Evolutionary conservation across 1,140 invertebrate species (phyloP).

Genomic region (Cyphomyrmex costatus): DNA sequence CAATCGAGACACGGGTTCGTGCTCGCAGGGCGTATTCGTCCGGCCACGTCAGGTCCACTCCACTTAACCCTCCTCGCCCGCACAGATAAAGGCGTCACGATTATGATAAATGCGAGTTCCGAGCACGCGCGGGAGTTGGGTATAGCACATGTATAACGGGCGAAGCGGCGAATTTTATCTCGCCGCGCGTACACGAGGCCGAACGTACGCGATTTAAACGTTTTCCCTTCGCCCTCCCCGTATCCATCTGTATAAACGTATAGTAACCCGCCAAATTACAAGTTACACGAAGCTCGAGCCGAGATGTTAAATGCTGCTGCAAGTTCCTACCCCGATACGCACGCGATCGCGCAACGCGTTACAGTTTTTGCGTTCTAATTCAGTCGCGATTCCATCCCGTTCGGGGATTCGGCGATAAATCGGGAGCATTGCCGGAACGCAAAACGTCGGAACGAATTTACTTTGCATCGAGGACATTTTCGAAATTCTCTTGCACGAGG

Average conservation of each 20-base stretch:
- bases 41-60: constrained; percentile 51
- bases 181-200: background rate
- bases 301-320: constrained; percentile 48
- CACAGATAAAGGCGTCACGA: constrained; percentile 43
- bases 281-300: constrained; percentile 44
- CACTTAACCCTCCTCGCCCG: constrained; percentile 1
- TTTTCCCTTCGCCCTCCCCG: background rate
- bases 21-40: constrained; percentile 40
- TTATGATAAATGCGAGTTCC: constrained; percentile 52
- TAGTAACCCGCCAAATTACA: constrained; percentile 48
- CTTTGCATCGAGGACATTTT: background rate
- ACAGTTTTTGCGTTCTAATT: constrained; percentile 38
- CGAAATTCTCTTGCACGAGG: background rate
- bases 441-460: background rate
- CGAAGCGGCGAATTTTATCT: constrained; percentile 35
- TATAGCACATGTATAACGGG: background rate
- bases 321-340: constrained; percentile 32
- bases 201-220: constrained; percentile 8
- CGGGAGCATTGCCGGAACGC: background rate
- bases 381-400: background rate
- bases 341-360: constrained; percentile 38
- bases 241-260: background rate
- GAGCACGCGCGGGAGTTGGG: background rate
- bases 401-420: background rate
- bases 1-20: constrained; percentile 53